Percentiles rank a stretch among this genome's conserved stretches.
Conservation (phyloP, 2,888 invertebrate species). For the Timema podura region DNA sequence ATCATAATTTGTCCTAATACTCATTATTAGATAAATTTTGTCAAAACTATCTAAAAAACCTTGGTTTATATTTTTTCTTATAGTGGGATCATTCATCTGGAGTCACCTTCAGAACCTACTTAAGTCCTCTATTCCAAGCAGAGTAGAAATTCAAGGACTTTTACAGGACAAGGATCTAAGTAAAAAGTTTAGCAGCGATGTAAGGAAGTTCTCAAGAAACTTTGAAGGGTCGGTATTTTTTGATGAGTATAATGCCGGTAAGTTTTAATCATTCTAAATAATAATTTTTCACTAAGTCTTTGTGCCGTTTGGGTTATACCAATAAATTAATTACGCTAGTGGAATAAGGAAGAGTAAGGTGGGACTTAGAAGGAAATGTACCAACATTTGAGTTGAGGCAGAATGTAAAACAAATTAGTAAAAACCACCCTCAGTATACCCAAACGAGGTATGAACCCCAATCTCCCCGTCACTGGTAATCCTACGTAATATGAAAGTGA, state of each 20-base stretch:
- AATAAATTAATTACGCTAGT: no score
- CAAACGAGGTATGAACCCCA: no score
- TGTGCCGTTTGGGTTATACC: no score
- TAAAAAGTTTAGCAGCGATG: constrained; percentile 78
- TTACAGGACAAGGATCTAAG: constrained; percentile 73
- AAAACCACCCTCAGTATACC: no score
- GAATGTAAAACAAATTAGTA: no score
- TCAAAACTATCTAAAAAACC: background rate
- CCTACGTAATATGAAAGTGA: no score
- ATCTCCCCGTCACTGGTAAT: no score
- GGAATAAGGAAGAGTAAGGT: no score
- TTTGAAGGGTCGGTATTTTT: constrained; percentile 85
- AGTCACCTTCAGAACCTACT: constrained; percentile 85
- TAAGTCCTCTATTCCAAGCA: constrained; percentile 78
- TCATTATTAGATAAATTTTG: background rate
- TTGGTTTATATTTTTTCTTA: constrained; percentile 33
- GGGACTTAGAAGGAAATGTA: no score
- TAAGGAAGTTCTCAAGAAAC: constrained; percentile 86
- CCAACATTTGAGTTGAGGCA: no score
- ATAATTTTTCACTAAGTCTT: background rate
- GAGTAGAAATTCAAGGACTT: constrained; percentile 79
- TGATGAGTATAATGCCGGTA: constrained; percentile 82
- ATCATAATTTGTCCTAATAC: background rate
- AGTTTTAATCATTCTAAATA: constrained; percentile 32
- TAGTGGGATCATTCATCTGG: constrained; percentile 93